Evolutionary conservation across 2,888 invertebrate genomes (phyloP).

Genomic region (Venusia cambrica): DNA sequence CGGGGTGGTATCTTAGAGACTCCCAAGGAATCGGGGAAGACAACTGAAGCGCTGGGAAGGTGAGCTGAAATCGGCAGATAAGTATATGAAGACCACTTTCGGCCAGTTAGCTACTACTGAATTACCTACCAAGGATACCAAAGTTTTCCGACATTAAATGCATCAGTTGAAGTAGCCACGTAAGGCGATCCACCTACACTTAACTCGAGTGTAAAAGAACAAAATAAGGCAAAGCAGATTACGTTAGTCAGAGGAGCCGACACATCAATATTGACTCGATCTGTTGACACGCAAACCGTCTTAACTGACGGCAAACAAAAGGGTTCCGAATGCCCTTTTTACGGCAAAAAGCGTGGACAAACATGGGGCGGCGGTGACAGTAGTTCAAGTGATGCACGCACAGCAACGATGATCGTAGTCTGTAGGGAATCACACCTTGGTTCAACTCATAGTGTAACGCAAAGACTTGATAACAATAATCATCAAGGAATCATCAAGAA

Average conservation of each 20-base stretch:
- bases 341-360: slow-evolving; percentile 73
- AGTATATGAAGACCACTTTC: no score
- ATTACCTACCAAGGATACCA: no score
- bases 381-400: slow-evolving; percentile 8
- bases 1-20: no score
- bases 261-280: slow-evolving; percentile 64
- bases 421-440: neutral
- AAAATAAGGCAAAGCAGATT: slow-evolving; percentile 58
- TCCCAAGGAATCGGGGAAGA: no score
- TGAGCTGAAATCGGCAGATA: no score
- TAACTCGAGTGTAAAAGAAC: slow-evolving; percentile 48
- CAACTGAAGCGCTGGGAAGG: no score
- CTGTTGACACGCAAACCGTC: slow-evolving; percentile 78
- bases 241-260: slow-evolving; percentile 66
- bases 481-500: no score
- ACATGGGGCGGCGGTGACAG: slow-evolving; percentile 44
- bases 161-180: slow-evolving; percentile 40
- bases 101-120: no score
- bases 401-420: slow-evolving; percentile 1
- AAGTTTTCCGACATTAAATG: slow-evolving; percentile 17
- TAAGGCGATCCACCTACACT: slow-evolving; percentile 44
- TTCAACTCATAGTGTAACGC: no score
- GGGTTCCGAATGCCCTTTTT: slow-evolving; percentile 80
- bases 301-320: slow-evolving; percentile 73
- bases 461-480: no score